phyloP scores from a whole-genome alignment of 1,140 invertebrate genomes.

The Zaprionus taronus region DNA sequence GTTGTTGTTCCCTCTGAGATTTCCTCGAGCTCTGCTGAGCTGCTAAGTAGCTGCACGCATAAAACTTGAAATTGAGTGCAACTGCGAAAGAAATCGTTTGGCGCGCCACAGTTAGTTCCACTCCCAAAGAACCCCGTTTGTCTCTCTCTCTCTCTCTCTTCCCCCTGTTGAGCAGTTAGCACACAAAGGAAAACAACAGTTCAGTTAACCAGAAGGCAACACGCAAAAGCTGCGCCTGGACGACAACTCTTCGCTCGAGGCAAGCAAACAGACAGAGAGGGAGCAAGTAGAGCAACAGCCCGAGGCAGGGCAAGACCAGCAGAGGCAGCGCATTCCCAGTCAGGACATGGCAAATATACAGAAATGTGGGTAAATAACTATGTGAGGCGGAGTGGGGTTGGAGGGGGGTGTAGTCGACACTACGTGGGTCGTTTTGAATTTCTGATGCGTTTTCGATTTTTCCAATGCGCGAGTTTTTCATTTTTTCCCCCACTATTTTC shows the following conservation, averaged over 20 bases:
- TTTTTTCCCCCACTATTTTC: slow-evolving; percentile 33
- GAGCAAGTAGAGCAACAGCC: background rate
- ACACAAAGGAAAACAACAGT: slow-evolving; percentile 52
- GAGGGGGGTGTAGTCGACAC: slow-evolving; percentile 1
- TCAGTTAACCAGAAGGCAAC: slow-evolving; percentile 78
- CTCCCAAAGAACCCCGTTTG: background rate
- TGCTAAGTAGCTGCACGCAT: slow-evolving; percentile 50
- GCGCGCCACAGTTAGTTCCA: slow-evolving; percentile 1
- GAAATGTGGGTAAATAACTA: slow-evolving; percentile 57
- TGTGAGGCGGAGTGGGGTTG: background rate
- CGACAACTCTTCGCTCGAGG: slow-evolving; percentile 43
- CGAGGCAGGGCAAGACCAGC: background rate
- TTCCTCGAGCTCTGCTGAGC: slow-evolving; percentile 21
- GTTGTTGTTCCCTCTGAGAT: slow-evolving; percentile 15
- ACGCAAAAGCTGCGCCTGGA: slow-evolving; percentile 65
- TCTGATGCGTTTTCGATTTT: slow-evolving; percentile 78
- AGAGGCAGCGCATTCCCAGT: slow-evolving; percentile 48
- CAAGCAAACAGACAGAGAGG: slow-evolving; percentile 47
- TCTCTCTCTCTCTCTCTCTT: background rate
- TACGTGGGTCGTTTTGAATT: slow-evolving; percentile 59
- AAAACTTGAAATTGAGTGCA: slow-evolving; percentile 42
- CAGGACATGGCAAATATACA: slow-evolving; percentile 71
- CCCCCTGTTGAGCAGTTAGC: slow-evolving; percentile 18
- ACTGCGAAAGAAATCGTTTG: slow-evolving; percentile 5
- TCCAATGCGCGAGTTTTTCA: slow-evolving; percentile 33